Evolutionary conservation across 2,888 invertebrate genomes (phyloP).

Genomic region (Odontocolon sp.): DNA sequence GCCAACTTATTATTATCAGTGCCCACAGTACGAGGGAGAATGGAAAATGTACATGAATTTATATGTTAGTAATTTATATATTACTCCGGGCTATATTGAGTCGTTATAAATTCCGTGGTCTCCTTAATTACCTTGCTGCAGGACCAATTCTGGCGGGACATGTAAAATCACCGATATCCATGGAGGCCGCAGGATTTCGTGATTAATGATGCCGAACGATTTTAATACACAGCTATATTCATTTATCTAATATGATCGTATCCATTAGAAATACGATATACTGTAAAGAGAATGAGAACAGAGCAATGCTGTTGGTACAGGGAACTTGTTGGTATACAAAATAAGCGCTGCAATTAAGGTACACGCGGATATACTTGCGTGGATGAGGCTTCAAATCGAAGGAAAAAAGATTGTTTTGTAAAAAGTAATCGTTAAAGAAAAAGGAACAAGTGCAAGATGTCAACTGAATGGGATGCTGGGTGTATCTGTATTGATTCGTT

Average conservation of each 20-base stretch:
- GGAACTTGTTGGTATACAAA: neutral
- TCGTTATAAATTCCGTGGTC: constrained; percentile 23
- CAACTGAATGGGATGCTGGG: too few species aligned
- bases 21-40: neutral
- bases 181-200: neutral
- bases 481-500: constrained; percentile 14
- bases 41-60: constrained; percentile 3
- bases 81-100: neutral
- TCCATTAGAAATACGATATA: neutral
- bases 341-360: constrained; percentile 8
- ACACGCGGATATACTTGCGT: neutral
- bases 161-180: neutral
- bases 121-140: constrained; percentile 1
- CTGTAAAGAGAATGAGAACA: neutral
- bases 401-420: neutral
- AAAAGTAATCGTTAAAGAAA: neutral
- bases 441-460: too few species aligned
- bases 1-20: constrained; percentile 31
- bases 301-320: neutral
- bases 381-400: neutral
- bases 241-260: constrained; percentile 22
- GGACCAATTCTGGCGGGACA: neutral
- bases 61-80: constrained; percentile 2
- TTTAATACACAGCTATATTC: constrained; percentile 8
- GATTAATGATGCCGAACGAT: constrained; percentile 22